These are phyloP conservation scores for Hydrolagus colliei DNA, from an alignment of 2,797 vertebrate genomes.

Conservation along the genomic window DNA sequence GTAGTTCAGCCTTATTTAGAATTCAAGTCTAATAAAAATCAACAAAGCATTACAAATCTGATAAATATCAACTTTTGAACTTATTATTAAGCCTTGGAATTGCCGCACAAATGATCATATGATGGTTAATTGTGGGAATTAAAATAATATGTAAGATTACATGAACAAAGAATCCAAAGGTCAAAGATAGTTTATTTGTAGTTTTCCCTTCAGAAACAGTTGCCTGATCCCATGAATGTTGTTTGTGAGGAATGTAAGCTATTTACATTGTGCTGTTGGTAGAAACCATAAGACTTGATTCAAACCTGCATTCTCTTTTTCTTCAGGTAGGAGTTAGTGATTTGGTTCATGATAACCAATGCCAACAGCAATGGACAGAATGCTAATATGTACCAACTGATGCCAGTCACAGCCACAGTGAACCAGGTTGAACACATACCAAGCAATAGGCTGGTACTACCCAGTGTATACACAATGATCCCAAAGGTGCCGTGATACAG, in stretches of 20 bases:
- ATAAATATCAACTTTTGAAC: not conserved
- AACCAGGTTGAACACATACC: constrained; percentile 87
- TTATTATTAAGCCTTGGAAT: not conserved
- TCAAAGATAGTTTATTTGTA: not conserved
- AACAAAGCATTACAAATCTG: not conserved
- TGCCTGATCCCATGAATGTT: not conserved
- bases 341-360: constrained; percentile 84
- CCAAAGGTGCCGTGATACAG: constrained; percentile 83
- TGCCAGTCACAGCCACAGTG: constrained; percentile 53
- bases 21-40: not conserved
- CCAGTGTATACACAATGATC: constrained; percentile 77
- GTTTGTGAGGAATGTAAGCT: not conserved
- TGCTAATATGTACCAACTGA: constrained; percentile 72
- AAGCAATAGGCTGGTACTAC: constrained; percentile 71
- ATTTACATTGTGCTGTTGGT: too few species aligned
- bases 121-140: not conserved
- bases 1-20: not conserved
- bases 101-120: not conserved
- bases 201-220: not conserved
- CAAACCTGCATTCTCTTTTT: constrained; percentile 78
- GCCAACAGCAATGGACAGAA: constrained; percentile 68
- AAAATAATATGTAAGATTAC: too few species aligned
- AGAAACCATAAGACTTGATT: constrained; percentile 31
- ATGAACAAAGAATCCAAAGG: not conserved
- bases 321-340: constrained; percentile 77